Evolutionary conservation across 2,888 invertebrate species (phyloP), one percentile per base, ranked within the genome.

Genomic region (Aproaerema taeniolella): DNA sequence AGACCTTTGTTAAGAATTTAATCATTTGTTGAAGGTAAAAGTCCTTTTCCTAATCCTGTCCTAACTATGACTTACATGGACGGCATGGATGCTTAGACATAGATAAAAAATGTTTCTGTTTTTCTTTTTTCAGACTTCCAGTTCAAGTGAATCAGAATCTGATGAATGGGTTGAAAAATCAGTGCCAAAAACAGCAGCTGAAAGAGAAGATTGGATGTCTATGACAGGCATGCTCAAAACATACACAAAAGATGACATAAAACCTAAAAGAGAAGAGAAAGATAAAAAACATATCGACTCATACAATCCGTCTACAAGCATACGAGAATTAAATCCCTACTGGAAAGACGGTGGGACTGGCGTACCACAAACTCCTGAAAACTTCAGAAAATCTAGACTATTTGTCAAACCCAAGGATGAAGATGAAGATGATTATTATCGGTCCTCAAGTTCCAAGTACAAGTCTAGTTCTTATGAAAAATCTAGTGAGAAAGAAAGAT

Each of bases 331-430:
- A 38, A 98, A 98, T 87, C 97, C 96, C 0, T 94, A 95, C 63
- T 97, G 97, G 96, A 96, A 93, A 83, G 88, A 92, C 72, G 96
- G 95, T 31, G 97, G 97, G 1, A 89, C 89, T 38, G 97, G 97
- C 1, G 66, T 97, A 42, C 97, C 97, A 0, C 69, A 73, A 55
- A 67, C 73, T 38, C 44, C 70, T 32, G 69, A 79, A 47, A 65
- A 67, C 58, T 68, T 74, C 52, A 60, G 71, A 53, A 77, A 73
- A 56, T 61, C 78, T 13, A 69, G 58, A 41, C 59, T 62, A 31
- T 85, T 80, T 53, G 48, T 79, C 2, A 82, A 71, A 63, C 89
- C 89, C 24, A 49, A 49, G 11, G 61, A 69, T 56, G 69, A 72
- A 41, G 58, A 58, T 43, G 69, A 72, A 40, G 58, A 58, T 42